Evolutionary conservation across 2,797 vertebrate species (phyloP), one percentile per base, ranked within the genome.

Genomic region (Muscicapa striata): DNA sequence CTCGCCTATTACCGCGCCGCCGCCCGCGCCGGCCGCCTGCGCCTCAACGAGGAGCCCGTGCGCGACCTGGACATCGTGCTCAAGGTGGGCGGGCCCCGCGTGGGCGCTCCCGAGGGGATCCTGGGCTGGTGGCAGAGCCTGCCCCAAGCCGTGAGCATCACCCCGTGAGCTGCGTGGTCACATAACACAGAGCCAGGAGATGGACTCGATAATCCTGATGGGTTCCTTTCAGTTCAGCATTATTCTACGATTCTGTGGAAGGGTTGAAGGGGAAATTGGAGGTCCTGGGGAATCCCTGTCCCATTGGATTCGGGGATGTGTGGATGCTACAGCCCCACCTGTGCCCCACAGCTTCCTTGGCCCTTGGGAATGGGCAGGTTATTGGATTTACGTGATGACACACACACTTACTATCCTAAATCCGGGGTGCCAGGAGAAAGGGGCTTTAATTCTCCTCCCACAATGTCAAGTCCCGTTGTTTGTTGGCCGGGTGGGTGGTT

Each of bases 1-100:
- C 49, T 99, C 17, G 95, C 98, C 46, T 99, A 98, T 79, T 99
- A 99, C 74, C 92, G 98, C 23, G 97, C 93, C n/a, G 99, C 99
- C 3, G 98, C 98, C 43, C 97, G 95, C 58, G 98, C 98, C 8
- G 99, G 99, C 18, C 98, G 99, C 46, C 99, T 99, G 70, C 98
- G 97, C 55, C 98, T 99, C 82, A 99, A 99, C 92, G 98, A 98
- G 75, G 96, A 97, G 13, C 98, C 98, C 0, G 98, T 99, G 73
- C 96, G 97, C 19, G 98, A 99, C 95, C 98, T 99, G 90, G 97
- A 98, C 62, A 38, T 99, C 83, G 97, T 98, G 48, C 98, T 99
- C 18, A 98, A 99, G 99, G 99, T 99, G 95, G 49, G 49, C 46
- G 46, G 46, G 23, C 45, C 41, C 45, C 46, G 46, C 12, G 23